phyloP scores from a whole-genome alignment of 30 jellyfish, hydroid and myxozoan genomes.

The Phacellophora camtschatica region DNA sequence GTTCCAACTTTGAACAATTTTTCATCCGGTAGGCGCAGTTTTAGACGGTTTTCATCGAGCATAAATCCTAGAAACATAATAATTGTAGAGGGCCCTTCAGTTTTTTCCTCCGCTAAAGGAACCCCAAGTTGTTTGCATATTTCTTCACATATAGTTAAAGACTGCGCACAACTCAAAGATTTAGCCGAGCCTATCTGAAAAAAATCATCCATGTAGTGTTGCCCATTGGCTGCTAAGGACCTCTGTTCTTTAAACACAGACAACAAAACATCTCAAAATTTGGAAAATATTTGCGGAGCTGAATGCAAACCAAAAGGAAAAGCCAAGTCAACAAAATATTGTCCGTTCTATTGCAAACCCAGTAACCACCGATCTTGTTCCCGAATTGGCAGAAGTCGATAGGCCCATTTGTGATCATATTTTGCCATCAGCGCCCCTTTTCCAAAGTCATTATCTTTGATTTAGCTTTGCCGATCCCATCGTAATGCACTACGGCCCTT shows the following conservation, averaged over 20 bases:
- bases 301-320: conserved; percentile 78
- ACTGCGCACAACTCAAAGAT: no score
- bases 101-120: conserved; percentile 51
- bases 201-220: no score
- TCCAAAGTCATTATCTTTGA: no score
- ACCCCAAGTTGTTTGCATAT: conserved; percentile 50
- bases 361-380: conserved; percentile 16
- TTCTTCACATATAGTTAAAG: no score
- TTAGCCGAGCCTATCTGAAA: no score
- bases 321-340: conserved; percentile 68
- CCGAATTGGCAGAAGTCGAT: conserved; percentile 27
- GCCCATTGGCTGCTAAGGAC: no score
- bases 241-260: background rate
- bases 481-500: no score
- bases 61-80: conserved; percentile 46
- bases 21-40: conserved; percentile 30
- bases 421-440: conserved; percentile 33
- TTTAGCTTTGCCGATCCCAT: no score
- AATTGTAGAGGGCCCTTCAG: conserved; percentile 65
- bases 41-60: conserved; percentile 29
- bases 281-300: conserved; percentile 68
- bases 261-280: conserved; percentile 54
- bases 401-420: conserved; percentile 35
- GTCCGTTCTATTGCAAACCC: conserved; percentile 58
- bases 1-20: conserved; percentile 44